Evolutionary conservation across 2,113 vertebrate species (phyloP).

Genomic region (Seriola quinqueradiata): DNA sequence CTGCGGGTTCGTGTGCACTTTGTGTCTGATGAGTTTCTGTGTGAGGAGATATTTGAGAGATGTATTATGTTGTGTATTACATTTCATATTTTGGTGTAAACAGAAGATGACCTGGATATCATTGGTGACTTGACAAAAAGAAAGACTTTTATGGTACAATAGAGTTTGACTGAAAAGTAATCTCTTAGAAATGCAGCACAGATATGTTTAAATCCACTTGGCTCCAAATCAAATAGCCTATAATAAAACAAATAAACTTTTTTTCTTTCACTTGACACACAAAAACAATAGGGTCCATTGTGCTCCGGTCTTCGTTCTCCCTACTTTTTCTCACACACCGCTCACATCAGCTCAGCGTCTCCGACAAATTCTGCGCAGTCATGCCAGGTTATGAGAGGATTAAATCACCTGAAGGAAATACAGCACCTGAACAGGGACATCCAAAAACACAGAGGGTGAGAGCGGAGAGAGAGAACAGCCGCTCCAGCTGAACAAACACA

Average conservation of each 20-base stretch:
- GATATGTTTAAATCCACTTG: background rate
- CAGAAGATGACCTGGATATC: background rate
- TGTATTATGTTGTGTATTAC: background rate
- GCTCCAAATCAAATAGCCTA: background rate
- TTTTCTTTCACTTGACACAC: no score
- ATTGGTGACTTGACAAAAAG: background rate
- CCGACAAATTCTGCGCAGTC: slow-evolving; percentile 5
- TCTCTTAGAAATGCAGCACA: background rate
- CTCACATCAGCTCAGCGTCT: background rate
- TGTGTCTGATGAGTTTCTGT: background rate
- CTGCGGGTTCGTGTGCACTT: background rate
- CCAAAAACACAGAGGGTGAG: background rate
- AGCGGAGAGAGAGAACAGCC: background rate
- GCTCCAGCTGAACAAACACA: slow-evolving; percentile 44
- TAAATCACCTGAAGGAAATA: slow-evolving; percentile 11
- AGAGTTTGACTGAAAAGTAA: background rate
- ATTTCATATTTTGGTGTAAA: slow-evolving; percentile 1
- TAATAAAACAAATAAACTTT: no score
- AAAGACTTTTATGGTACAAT: background rate
- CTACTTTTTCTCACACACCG: background rate
- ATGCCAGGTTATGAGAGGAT: background rate
- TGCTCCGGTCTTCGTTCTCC: no score
- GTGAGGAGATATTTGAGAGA: background rate
- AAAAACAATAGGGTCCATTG: no score
- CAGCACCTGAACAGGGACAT: slow-evolving; percentile 15